These are phyloP conservation scores for Spilogale gracilis DNA, from an alignment of 2,113 vertebrate genomes.

Conservation along the genomic window DNA sequence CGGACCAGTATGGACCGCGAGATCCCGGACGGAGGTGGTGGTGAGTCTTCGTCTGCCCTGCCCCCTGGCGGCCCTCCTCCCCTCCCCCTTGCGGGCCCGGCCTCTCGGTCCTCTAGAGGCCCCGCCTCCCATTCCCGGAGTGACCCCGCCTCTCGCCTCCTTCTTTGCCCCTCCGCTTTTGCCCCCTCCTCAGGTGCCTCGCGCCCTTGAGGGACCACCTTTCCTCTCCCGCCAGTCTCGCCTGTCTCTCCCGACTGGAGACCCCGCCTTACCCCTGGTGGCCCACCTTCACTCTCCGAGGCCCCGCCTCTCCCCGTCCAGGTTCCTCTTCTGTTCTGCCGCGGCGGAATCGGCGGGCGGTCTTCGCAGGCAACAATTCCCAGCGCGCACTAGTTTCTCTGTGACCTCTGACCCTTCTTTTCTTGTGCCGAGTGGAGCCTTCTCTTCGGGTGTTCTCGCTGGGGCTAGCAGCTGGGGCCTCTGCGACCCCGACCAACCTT, in stretches of 20 bases:
- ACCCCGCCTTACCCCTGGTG: not conserved
- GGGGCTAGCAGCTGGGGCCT: not conserved
- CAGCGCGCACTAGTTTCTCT: fast-evolving
- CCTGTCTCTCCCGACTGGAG: too few species aligned
- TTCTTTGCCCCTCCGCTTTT: not conserved
- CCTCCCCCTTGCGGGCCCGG: too few species aligned
- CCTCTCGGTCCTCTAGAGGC: not conserved
- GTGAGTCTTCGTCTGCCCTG: fast-evolving
- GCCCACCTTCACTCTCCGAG: not conserved
- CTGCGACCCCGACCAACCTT: not conserved
- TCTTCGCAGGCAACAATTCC: fast-evolving
- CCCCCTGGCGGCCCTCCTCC: not conserved
- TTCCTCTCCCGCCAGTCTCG: not conserved
- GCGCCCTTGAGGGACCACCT: not conserved
- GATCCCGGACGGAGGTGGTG: fast-evolving
- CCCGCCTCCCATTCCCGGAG: not conserved
- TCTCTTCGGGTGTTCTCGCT: too few species aligned
- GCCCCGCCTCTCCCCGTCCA: not conserved
- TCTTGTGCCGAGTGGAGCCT: not conserved
- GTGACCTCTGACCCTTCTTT: not conserved
- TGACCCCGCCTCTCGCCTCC: not conserved
- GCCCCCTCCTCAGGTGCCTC: not conserved
- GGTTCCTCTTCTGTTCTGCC: fast-evolving
- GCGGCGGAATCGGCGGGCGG: fast-evolving
- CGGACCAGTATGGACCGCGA: fast-evolving